Evolutionary conservation across 64 coral and sea anemone genomes (phyloP), one percentile per base, ranked within the genome.

Genomic region (Orbicella faveolata): DNA sequence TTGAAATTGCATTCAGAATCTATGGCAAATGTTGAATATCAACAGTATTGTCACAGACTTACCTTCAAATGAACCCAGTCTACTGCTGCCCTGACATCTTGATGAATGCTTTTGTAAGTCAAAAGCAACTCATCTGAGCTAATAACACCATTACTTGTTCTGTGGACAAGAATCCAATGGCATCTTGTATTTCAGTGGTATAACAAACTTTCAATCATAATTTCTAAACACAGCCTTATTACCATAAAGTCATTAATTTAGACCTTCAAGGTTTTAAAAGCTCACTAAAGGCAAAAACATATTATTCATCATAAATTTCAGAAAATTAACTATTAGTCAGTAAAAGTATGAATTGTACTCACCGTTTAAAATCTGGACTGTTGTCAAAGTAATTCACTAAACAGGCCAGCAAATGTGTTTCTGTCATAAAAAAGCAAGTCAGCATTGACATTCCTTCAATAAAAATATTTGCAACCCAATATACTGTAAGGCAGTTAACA

Each of bases 51-150:
- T 59, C 19, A 81, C 34, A 33, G 53, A 76, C 37, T 19, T 88
- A 99, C 97, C 88, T 93, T 93, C 1, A 93, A n/a, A 76, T 99
- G 97, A 15, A 99, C 90, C 94, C 94, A 95, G 63, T 99, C 94
- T 63, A 99, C 91, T 21, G 97, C 97, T 51, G 94, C 97, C 80
- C 97, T 91, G 18, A 99, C 91, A 89, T 99, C 97, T 39, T 99
- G 94, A 63, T 99, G 97, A 12, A 99, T 99, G 77, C 97, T 99
- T 37, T 95, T 84, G 79, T 99, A 99, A 25, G 97, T 95, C 79
- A 99, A 79, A 10, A 95, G 70, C 36, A 99, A 84, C 59, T 99
- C 83, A 75, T 99, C 97, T 44, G 66, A 93, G 62, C 91, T 99
- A 72, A 90, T 90, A 52, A 91, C 91, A 75, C 91, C 97, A 89